phyloP scores from a whole-genome alignment of 2,888 invertebrate species.

The Patella ulyssiponensis region DNA sequence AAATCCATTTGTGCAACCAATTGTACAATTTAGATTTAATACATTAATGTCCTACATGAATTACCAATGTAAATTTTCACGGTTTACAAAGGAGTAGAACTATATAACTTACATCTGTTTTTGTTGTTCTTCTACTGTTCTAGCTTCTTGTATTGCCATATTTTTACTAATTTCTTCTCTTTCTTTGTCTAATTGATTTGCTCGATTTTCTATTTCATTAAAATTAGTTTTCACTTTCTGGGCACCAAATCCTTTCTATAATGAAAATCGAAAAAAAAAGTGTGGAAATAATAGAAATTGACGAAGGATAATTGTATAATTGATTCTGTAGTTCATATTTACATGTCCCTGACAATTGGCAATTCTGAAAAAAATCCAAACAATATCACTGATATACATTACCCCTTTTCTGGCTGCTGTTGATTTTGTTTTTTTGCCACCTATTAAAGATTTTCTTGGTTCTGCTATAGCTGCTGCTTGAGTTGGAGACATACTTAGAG shows the following conservation, averaged over 20 bases:
- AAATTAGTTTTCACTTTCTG: constrained; percentile 95
- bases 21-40: too few relatives aligned
- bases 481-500: constrained; percentile 71
- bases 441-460: constrained; percentile 81
- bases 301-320: too few relatives aligned
- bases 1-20: too few relatives aligned
- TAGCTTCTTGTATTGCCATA: constrained; percentile 52
- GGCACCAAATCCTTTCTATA: constrained; percentile 81
- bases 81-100: too few relatives aligned
- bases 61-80: too few relatives aligned
- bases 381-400: constrained; percentile 43
- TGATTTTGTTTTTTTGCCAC: constrained; percentile 77
- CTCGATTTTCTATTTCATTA: constrained; percentile 92
- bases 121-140: constrained; percentile 79
- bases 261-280: constrained; percentile 18
- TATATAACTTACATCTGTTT: constrained; percentile 70
- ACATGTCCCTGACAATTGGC: neutral
- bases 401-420: constrained; percentile 81
- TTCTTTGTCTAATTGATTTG: constrained; percentile 86
- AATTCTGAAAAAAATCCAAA: neutral
- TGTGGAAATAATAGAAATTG: neutral
- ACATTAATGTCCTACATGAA: too few relatives aligned
- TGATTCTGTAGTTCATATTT: neutral
- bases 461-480: constrained; percentile 67
- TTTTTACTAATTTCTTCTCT: constrained; percentile 72